Percentiles rank a stretch among this genome's conserved stretches.
Conservation (phyloP, 2,113 vertebrate species). For the Phalacrocorax pelagicus region DNA sequence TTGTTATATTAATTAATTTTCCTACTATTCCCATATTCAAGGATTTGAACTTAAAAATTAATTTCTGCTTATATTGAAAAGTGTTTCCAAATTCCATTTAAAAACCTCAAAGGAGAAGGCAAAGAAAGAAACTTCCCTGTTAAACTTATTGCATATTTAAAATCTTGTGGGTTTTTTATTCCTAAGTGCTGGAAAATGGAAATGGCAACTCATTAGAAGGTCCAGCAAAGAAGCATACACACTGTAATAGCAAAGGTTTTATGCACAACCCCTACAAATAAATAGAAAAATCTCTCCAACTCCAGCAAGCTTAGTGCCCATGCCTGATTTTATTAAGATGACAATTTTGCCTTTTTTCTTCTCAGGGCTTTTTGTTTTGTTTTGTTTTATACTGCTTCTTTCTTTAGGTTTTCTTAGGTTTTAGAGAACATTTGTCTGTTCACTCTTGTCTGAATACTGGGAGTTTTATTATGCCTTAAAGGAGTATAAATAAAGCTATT, state of each 20-base stretch:
- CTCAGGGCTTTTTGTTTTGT: background rate
- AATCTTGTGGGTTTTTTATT: background rate
- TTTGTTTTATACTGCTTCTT: background rate
- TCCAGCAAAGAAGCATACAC: background rate
- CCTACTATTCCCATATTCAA: background rate
- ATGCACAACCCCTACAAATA: background rate
- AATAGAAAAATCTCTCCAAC: background rate
- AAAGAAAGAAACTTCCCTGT: background rate
- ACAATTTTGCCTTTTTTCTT: background rate
- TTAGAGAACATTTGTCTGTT: background rate
- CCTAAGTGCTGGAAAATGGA: background rate
- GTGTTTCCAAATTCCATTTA: background rate
- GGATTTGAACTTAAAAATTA: background rate
- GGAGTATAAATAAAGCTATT: slow-evolving; percentile 6
- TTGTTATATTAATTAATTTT: background rate
- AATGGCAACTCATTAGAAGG: background rate
- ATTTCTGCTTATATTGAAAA: background rate
- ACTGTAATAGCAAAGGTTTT: background rate
- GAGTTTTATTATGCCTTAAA: slow-evolving; percentile 21
- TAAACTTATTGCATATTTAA: background rate
- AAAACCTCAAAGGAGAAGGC: background rate
- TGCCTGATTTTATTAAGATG: background rate
- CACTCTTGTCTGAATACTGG: background rate
- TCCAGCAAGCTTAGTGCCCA: background rate
- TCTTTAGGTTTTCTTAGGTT: background rate